Evolutionary conservation across 2,888 invertebrate genomes (phyloP).

Genomic region (Ecliptopera silaceata): DNA sequence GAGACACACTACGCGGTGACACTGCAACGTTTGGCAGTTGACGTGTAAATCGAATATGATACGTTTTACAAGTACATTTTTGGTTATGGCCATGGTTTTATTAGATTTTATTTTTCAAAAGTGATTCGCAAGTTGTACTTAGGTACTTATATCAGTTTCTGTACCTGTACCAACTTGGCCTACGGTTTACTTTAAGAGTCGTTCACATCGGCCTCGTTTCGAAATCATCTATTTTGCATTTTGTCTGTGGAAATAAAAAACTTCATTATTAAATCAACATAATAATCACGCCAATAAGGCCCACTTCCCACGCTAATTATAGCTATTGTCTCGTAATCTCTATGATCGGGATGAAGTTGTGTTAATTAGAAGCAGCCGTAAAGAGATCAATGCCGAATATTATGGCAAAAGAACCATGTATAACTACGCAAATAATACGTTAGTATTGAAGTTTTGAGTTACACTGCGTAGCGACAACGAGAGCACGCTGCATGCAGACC

Average conservation of each 20-base stretch:
- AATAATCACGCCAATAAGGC: constrained; percentile 19
- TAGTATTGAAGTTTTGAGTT: no score
- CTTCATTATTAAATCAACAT: constrained; percentile 13
- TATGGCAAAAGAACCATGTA: background rate
- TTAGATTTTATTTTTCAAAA: no score
- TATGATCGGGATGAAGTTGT: constrained; percentile 8
- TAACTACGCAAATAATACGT: no score
- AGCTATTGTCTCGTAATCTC: constrained; percentile 26
- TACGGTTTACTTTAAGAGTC: background rate
- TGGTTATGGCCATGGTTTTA: no score
- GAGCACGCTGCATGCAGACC: no score
- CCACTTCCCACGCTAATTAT: constrained; percentile 37
- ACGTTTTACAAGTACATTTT: no score
- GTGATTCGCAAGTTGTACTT: no score
- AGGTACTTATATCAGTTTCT: background rate
- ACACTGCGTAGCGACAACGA: no score
- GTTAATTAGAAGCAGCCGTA: constrained; percentile 18
- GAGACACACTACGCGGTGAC: no score
- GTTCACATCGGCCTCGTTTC: background rate
- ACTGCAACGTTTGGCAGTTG: no score
- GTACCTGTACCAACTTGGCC: background rate
- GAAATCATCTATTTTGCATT: background rate
- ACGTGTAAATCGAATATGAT: no score
- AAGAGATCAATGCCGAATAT: constrained; percentile 18
- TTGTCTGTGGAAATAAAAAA: background rate